Conservation (phyloP, 2,888 invertebrate species). For the Drosophila monieri region DNA sequence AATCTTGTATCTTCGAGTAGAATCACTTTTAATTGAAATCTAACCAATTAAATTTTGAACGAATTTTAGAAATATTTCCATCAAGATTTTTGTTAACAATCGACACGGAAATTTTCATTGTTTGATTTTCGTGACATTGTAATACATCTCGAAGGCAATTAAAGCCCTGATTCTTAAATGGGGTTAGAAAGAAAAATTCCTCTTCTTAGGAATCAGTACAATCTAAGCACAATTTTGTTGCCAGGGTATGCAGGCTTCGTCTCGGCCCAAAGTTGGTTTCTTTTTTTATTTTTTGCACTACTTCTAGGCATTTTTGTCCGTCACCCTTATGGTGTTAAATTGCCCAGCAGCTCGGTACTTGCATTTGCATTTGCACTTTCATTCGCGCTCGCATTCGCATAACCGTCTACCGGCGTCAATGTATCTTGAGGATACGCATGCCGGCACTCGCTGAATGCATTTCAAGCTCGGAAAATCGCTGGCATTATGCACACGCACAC, state of each 20-base stretch:
- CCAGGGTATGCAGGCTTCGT: background rate
- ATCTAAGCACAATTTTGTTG: no score
- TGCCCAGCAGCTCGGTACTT: constrained; percentile 67
- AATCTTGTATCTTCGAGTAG: no score
- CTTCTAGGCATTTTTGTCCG: constrained; percentile 4
- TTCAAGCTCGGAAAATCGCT: constrained; percentile 33
- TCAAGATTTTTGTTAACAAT: no score
- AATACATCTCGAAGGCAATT: no score
- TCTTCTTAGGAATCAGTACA: no score
- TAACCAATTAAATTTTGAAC: no score
- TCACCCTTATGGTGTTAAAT: constrained; percentile 65
- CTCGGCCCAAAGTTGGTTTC: background rate
- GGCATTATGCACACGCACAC: constrained; percentile 45
- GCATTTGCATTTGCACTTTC: constrained; percentile 69
- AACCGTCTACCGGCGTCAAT: constrained; percentile 50
- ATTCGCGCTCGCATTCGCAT: constrained; percentile 66
- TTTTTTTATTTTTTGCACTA: background rate
- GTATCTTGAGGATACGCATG: constrained; percentile 60
- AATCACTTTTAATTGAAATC: no score
- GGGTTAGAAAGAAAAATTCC: no score
- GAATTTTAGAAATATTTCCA: no score
- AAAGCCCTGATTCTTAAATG: no score
- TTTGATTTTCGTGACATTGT: no score
- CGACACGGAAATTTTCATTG: no score
- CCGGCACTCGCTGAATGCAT: constrained; percentile 38